Evolutionary conservation across 2,888 invertebrate species (phyloP).

Genomic region (Cryptophagus acutangulus): DNA sequence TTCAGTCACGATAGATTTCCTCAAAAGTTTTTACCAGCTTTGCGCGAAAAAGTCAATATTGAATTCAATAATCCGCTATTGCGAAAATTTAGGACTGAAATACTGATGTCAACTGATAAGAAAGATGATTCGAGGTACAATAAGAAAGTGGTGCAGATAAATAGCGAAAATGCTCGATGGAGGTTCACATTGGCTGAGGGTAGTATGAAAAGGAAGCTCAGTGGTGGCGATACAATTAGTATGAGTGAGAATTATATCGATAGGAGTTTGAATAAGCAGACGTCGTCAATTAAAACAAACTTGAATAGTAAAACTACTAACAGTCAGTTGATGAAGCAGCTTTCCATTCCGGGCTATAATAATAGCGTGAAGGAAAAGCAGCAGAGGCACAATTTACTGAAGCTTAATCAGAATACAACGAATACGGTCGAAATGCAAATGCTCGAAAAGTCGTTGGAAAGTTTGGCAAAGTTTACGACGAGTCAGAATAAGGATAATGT

Average conservation of each 20-base stretch:
- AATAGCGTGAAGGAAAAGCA: conserved; percentile 12
- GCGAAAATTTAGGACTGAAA: conserved; percentile 43
- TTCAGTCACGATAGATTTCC: conserved; percentile 64
- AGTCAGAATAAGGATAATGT: conserved; percentile 9
- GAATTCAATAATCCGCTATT: conserved; percentile 57
- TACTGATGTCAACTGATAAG: conserved; percentile 43
- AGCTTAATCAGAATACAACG: conserved; percentile 7
- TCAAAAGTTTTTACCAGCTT: conserved; percentile 61
- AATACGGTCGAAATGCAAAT: conserved; percentile 33
- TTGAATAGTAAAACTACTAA: conserved; percentile 23
- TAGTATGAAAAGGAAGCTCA: conserved; percentile 40
- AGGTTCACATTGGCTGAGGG: conserved; percentile 40
- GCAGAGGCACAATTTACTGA: conserved; percentile 6
- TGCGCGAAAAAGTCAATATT: conserved; percentile 59
- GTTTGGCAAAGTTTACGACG: conserved; percentile 29
- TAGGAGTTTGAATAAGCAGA: conserved; percentile 29
- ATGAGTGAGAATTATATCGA: conserved; percentile 29
- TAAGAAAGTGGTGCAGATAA: no score
- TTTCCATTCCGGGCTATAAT: conserved; percentile 8
- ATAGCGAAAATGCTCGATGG: conserved; percentile 42
- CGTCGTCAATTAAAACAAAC: conserved; percentile 29
- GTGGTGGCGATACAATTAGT: conserved; percentile 28
- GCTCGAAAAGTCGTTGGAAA: conserved; percentile 38
- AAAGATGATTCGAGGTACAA: conserved; percentile 32
- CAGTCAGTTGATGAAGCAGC: conserved; percentile 3